These are phyloP conservation scores for Papilio dardanus DNA, from an alignment of 1,140 invertebrate genomes.

Conservation along the genomic window DNA sequence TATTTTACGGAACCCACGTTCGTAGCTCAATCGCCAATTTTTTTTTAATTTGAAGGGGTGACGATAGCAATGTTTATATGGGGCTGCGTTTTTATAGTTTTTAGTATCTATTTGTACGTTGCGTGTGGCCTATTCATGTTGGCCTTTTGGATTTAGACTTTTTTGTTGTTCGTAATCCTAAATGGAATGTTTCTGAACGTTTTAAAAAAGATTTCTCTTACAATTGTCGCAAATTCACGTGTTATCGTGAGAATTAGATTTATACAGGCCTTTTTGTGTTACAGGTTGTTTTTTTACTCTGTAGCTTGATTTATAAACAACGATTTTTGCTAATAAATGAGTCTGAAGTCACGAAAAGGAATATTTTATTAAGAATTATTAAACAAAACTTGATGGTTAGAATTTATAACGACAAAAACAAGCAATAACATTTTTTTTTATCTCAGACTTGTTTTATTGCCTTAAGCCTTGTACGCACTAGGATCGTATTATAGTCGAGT, in stretches of 20 bases:
- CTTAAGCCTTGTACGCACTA: no score
- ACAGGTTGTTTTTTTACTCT: conserved; percentile 28
- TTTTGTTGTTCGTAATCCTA: conserved; percentile 51
- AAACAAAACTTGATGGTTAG: no score
- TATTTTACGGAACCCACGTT: conserved; percentile 17
- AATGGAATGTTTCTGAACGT: conserved; percentile 49
- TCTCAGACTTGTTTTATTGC: no score
- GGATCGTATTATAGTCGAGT: no score
- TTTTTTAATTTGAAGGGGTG: conserved; percentile 65
- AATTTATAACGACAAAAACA: no score
- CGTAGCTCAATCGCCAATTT: conserved; percentile 17
- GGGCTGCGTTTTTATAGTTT: conserved; percentile 47
- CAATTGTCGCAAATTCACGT: conserved; percentile 46
- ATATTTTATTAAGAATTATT: no score
- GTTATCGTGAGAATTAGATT: conserved; percentile 49
- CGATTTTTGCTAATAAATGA: no score
- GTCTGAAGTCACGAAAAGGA: no score
- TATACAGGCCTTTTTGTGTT: conserved; percentile 29
- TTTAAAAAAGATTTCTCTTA: conserved; percentile 36
- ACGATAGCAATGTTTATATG: conserved; percentile 56
- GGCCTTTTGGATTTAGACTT: conserved; percentile 45
- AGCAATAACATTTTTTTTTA: no score
- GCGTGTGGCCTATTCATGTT: conserved; percentile 59
- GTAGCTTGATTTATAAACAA: neutral
- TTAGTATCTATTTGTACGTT: conserved; percentile 44